Conservation (phyloP, 2,888 invertebrate genomes). For the Chymomyza fuscimana region DNA sequence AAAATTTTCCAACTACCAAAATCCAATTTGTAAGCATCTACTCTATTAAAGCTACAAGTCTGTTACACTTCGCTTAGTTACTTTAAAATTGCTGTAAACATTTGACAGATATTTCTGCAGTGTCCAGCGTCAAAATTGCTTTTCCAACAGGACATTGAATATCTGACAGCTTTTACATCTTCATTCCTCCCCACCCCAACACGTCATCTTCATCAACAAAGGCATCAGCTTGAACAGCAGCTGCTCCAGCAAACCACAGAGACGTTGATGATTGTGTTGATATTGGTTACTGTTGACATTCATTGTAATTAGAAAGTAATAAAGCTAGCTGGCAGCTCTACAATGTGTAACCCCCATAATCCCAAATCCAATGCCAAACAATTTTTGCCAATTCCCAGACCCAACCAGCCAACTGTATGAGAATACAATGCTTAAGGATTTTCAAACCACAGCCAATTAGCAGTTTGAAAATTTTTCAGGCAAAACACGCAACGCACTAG, state of each 20-base stretch:
- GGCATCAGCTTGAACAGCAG: constrained; percentile 1
- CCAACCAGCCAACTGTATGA: not conserved
- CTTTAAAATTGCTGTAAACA: not conserved
- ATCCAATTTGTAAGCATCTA: not conserved
- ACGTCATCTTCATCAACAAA: not conserved
- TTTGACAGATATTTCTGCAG: not conserved
- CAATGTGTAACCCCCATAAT: not conserved
- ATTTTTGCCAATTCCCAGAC: not conserved
- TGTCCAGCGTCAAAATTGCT: not conserved
- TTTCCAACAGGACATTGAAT: not conserved
- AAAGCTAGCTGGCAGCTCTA: not conserved
- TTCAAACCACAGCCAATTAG: constrained; percentile 59
- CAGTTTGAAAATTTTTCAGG: constrained; percentile 53
- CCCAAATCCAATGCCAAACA: not conserved
- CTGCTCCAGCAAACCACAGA: constrained; percentile 12
- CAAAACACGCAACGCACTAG: not conserved
- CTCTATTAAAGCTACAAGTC: not conserved
- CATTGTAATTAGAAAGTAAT: constrained; percentile 18
- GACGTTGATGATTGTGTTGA: constrained; percentile 12
- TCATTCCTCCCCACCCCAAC: not conserved
- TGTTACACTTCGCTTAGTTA: not conserved
- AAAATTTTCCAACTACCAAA: too few relatives aligned
- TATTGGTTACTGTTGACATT: constrained; percentile 15
- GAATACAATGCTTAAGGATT: not conserved
- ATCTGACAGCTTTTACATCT: not conserved